phyloP scores from a whole-genome alignment of 2,797 vertebrate species.

The Eulemur coronatus region DNA sequence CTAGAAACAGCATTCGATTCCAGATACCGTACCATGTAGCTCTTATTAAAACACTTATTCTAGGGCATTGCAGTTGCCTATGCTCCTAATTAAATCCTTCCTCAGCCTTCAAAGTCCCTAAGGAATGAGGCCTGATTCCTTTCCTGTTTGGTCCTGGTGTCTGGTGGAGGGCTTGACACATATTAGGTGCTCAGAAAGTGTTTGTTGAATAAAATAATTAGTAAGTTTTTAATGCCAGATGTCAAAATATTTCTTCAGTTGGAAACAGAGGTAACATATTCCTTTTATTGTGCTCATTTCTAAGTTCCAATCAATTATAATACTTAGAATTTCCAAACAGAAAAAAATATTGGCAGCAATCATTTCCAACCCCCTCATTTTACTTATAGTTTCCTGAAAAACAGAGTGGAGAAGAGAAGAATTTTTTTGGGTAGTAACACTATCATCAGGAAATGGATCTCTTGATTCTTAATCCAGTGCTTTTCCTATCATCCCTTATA shows the following conservation, averaged over 20 bases:
- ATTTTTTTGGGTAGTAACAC: background rate
- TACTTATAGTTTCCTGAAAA: background rate
- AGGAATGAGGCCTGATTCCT: background rate
- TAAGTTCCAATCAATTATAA: slow-evolving; percentile 11
- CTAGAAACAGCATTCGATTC: background rate
- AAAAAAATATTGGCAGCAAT: background rate
- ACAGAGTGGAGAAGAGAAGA: background rate
- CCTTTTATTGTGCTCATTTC: background rate
- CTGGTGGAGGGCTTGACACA: background rate
- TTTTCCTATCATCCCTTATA: background rate
- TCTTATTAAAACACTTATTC: background rate
- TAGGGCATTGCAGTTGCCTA: background rate
- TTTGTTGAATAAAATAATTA: background rate
- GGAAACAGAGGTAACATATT: slow-evolving; percentile 35
- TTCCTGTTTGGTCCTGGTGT: background rate
- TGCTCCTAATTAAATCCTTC: background rate
- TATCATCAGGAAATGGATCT: background rate
- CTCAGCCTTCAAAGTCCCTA: background rate
- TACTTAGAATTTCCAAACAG: background rate
- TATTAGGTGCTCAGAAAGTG: background rate
- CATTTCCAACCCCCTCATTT: background rate
- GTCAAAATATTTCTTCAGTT: slow-evolving; percentile 14
- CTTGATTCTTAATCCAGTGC: background rate
- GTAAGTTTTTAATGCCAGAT: slow-evolving; percentile 1
- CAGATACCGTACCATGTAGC: background rate